These are phyloP conservation scores for Agrotis ipsilon DNA, from an alignment of 2,888 invertebrate genomes.

Conservation along the genomic window DNA sequence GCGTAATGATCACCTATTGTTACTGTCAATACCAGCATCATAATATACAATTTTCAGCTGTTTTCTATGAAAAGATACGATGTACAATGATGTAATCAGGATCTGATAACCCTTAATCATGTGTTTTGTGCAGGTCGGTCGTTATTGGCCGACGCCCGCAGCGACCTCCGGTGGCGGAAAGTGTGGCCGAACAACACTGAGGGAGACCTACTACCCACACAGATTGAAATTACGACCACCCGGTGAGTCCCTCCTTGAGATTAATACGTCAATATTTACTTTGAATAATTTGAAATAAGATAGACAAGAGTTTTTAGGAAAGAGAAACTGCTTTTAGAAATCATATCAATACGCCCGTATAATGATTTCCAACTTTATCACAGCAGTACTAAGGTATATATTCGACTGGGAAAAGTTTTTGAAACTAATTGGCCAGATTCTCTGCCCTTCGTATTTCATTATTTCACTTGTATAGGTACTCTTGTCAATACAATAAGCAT, in stretches of 20 bases:
- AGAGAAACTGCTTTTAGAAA: too few species aligned
- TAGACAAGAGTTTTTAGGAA: conserved; percentile 5
- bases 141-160: conserved; percentile 93
- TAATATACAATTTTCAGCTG: conserved; percentile 21
- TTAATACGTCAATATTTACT: conserved; percentile 33
- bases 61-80: conserved; percentile 16
- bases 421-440: not conserved
- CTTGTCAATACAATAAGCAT: not conserved
- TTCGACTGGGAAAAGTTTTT: too few species aligned
- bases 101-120: conserved; percentile 26
- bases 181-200: conserved; percentile 91
- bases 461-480: not conserved
- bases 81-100: conserved; percentile 21
- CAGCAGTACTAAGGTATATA: too few species aligned
- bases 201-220: conserved; percentile 81
- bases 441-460: not conserved
- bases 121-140: conserved; percentile 88
- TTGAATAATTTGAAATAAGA: conserved; percentile 14
- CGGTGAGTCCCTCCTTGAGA: conserved; percentile 74
- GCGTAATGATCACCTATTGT: not conserved
- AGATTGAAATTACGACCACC: conserved; percentile 82
- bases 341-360: too few species aligned
- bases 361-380: too few species aligned
- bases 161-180: conserved; percentile 93
- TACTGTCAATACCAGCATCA: conserved; percentile 9